Percentiles rank a stretch among this genome's conserved stretches.
Evolutionary conservation across 2,797 vertebrate genomes (phyloP).

Genomic region (Cirrhinus molitorella): DNA sequence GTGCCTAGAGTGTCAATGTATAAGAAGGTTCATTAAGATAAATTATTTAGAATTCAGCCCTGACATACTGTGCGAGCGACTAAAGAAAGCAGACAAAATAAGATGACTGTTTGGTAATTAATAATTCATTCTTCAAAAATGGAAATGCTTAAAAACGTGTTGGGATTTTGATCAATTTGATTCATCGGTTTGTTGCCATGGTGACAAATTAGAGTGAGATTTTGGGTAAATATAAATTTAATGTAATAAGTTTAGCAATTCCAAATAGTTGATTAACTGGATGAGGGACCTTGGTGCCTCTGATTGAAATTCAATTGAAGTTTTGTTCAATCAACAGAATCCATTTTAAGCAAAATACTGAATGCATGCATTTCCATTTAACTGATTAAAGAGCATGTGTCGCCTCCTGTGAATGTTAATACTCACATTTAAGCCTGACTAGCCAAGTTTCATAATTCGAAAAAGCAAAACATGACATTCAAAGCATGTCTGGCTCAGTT

Average conservation of each 20-base stretch:
- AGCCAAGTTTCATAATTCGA: slow-evolving; percentile 12
- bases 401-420: slow-evolving; percentile 25
- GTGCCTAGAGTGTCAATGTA: not conserved
- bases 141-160: slow-evolving; percentile 27
- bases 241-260: slow-evolving; percentile 27
- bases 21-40: slow-evolving; percentile 1
- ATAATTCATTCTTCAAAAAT: slow-evolving; percentile 61
- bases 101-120: slow-evolving; percentile 58
- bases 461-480: slow-evolving; percentile 37
- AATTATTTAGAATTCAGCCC: slow-evolving; percentile 6
- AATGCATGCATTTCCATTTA: slow-evolving; percentile 29
- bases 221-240: slow-evolving; percentile 44
- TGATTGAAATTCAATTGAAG: slow-evolving; percentile 40
- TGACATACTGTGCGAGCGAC: slow-evolving; percentile 41
- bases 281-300: slow-evolving; percentile 30
- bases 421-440: slow-evolving; percentile 18
- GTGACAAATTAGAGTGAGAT: slow-evolving; percentile 33
- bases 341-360: slow-evolving; percentile 39
- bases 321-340: slow-evolving; percentile 50
- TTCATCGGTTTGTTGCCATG: slow-evolving; percentile 42
- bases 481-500: slow-evolving; percentile 19
- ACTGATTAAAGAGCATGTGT: slow-evolving; percentile 14
- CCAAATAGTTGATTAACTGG: slow-evolving; percentile 49
- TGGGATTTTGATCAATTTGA: slow-evolving; percentile 50
- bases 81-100: slow-evolving; percentile 40